Evolutionary conservation across 2,888 invertebrate species (phyloP).

Genomic region (Apoda limacodes): DNA sequence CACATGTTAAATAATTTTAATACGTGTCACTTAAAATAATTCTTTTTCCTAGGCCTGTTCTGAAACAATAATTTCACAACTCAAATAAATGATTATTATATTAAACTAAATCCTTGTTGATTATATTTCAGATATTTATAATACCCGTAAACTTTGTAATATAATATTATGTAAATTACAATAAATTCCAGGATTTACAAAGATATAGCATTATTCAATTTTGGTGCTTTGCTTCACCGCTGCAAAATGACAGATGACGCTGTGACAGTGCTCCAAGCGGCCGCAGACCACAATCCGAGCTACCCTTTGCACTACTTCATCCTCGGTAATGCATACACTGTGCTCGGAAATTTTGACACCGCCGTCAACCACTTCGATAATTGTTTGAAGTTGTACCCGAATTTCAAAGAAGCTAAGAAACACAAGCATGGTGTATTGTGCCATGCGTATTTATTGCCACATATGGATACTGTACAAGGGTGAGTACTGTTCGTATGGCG

Average conservation of each 20-base stretch:
- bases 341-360: constrained; percentile 76
- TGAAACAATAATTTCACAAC: too few relatives aligned
- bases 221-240: constrained; percentile 80
- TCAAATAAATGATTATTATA: too few relatives aligned
- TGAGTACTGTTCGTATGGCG: too few relatives aligned
- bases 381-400: constrained; percentile 73
- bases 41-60: too few relatives aligned
- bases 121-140: too few relatives aligned
- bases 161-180: too few relatives aligned
- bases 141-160: too few relatives aligned
- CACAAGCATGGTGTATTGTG: constrained; percentile 76
- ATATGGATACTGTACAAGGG: constrained; percentile 74
- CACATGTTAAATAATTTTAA: too few relatives aligned
- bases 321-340: constrained; percentile 79
- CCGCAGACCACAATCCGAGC: constrained; percentile 76
- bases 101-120: too few relatives aligned
- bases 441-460: constrained; percentile 72
- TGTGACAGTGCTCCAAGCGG: constrained; percentile 76
- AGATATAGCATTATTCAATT: constrained; percentile 78
- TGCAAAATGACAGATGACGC: constrained; percentile 78
- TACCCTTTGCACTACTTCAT: constrained; percentile 74
- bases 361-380: constrained; percentile 72
- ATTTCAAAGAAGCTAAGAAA: constrained; percentile 70
- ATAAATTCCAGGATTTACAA: constrained; percentile 69
- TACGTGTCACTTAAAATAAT: too few relatives aligned